phyloP scores from a whole-genome alignment of 2,113 vertebrate genomes.

The Prolemur simus region DNA sequence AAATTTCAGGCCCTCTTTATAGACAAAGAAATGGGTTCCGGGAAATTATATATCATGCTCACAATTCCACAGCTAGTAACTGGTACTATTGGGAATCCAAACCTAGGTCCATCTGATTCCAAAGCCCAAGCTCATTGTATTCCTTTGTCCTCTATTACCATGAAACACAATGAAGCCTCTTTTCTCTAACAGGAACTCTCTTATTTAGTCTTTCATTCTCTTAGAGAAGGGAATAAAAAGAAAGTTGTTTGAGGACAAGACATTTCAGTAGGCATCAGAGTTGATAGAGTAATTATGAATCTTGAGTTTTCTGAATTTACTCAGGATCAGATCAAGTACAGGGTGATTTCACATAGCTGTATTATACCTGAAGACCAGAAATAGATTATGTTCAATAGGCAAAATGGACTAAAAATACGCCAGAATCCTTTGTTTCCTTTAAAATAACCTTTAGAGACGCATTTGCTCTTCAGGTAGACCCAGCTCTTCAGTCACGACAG shows the following conservation, averaged over 20 bases:
- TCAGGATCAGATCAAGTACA: not conserved
- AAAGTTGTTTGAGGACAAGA: not conserved
- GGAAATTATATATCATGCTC: not conserved
- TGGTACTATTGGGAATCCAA: not conserved
- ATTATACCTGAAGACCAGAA: not conserved
- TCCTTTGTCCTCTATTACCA: not conserved
- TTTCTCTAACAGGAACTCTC: not conserved
- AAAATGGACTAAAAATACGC: not conserved
- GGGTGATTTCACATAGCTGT: not conserved
- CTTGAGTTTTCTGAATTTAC: constrained; percentile 14
- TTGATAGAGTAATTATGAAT: not conserved
- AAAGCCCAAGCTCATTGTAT: not conserved
- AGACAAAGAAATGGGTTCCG: not conserved
- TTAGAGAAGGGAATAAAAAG: not conserved
- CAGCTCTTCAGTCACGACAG: not conserved
- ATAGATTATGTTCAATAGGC: not conserved
- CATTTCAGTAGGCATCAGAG: not conserved
- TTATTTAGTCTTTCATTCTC: not conserved
- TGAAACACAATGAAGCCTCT: not conserved
- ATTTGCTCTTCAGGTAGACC: not conserved
- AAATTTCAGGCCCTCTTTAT: not conserved
- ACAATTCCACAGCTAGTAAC: not conserved
- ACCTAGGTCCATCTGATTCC: not conserved
- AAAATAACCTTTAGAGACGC: not conserved
- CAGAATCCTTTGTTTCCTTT: not conserved